A percentile compares a stretch with the other conserved stretches of the same genome.
phyloP scores from a whole-genome alignment of 2,888 invertebrate genomes.

The Drosophila testacea region DNA sequence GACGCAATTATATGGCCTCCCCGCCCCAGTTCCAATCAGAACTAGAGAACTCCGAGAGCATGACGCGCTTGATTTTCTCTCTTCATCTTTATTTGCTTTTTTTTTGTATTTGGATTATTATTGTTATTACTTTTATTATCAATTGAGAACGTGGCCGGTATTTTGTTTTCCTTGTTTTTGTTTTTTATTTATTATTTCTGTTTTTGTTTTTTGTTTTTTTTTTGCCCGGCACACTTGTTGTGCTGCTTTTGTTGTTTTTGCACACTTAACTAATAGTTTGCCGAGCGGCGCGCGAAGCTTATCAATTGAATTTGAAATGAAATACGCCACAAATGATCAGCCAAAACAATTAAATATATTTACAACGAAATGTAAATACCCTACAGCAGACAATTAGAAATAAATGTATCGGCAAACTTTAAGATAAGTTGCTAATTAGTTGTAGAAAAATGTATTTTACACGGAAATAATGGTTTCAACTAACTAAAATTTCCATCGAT shows the following conservation, averaged over 20 bases:
- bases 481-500: too few species aligned
- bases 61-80: slow-evolving; percentile 48
- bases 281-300: slow-evolving; percentile 60
- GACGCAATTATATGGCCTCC: slow-evolving; percentile 66
- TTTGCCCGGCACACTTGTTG: slow-evolving; percentile 39
- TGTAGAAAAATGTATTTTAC: neutral
- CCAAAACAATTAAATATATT: neutral
- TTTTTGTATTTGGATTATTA: slow-evolving; percentile 62
- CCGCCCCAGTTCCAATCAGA: neutral
- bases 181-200: slow-evolving; percentile 3
- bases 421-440: neutral
- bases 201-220: slow-evolving; percentile 13
- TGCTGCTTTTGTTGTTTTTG: slow-evolving; percentile 47
- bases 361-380: slow-evolving; percentile 37
- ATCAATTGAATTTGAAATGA: slow-evolving; percentile 72
- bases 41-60: slow-evolving; percentile 19
- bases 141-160: slow-evolving; percentile 83
- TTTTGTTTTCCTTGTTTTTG: slow-evolving; percentile 49
- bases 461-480: too few species aligned
- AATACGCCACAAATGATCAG: slow-evolving; percentile 58
- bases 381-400: slow-evolving; percentile 21
- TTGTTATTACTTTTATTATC: slow-evolving; percentile 81
- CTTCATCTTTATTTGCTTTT: slow-evolving; percentile 30
- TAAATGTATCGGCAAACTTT: too few species aligned
- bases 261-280: slow-evolving; percentile 75